These are phyloP conservation scores for Hyles vespertilio DNA, from an alignment of 1,140 invertebrate species.

Conservation along the genomic window DNA sequence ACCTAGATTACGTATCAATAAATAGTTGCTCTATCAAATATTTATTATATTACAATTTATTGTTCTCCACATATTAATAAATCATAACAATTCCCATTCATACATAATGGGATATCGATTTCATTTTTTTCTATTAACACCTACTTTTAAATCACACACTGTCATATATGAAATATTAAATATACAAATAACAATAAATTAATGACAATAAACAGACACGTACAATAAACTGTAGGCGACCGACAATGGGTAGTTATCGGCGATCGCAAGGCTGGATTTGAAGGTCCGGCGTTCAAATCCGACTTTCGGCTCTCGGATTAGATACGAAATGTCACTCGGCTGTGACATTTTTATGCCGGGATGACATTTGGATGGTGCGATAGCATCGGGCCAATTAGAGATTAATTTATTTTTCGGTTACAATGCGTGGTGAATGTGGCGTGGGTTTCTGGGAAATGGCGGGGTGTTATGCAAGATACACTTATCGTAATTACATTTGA, in stretches of 20 bases:
- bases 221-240: constrained; percentile 1
- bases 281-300: constrained; percentile 6
- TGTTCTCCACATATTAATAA: no score
- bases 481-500: no score
- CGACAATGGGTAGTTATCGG: constrained; percentile 7
- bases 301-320: constrained; percentile 62
- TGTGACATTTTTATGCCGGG: constrained; percentile 69
- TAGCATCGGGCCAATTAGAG: constrained; percentile 67
- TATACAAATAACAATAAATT: constrained; percentile 2
- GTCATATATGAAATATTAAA: no score
- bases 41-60: no score
- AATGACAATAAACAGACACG: constrained; percentile 3
- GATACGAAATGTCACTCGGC: constrained; percentile 64
- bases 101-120: no score
- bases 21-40: no score
- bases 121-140: no score
- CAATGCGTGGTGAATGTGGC: constrained; percentile 2
- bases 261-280: constrained; percentile 1
- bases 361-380: constrained; percentile 63
- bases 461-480: no score
- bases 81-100: no score
- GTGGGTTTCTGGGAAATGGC: no score
- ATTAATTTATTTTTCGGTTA: constrained; percentile 54
- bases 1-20: no score
- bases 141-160: no score